These are phyloP conservation scores for Plectropomus leopardus DNA, from an alignment of 2,113 vertebrate species.

Conservation along the genomic window DNA sequence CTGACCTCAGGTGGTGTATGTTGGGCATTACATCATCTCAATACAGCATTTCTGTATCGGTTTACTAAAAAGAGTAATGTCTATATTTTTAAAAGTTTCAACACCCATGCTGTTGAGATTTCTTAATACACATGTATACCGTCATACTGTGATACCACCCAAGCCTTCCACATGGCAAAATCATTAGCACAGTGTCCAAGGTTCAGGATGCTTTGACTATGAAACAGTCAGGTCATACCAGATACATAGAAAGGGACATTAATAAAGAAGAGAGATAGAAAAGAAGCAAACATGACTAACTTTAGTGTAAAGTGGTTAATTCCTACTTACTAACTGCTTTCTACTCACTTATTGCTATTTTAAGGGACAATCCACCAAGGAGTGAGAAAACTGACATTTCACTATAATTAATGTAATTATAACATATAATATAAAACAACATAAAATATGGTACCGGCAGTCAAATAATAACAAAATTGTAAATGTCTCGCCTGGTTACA, in stretches of 20 bases:
- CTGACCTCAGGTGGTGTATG: too few species aligned
- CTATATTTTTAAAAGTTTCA: too few species aligned
- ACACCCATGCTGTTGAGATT: too few species aligned
- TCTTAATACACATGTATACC: too few species aligned
- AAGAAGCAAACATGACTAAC: background rate
- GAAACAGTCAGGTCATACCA: background rate
- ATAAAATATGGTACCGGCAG: background rate
- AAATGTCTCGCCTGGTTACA: background rate
- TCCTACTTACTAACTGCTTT: too few species aligned
- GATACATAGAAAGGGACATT: background rate
- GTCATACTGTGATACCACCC: too few species aligned
- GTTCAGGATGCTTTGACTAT: background rate
- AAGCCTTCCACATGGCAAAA: conserved; percentile 12
- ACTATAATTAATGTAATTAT: background rate
- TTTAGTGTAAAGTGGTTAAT: background rate
- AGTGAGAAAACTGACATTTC: background rate
- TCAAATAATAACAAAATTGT: background rate
- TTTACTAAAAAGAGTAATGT: too few species aligned
- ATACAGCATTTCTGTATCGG: too few species aligned
- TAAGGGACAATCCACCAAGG: too few species aligned
- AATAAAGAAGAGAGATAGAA: background rate
- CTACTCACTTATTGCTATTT: too few species aligned
- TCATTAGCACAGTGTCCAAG: background rate
- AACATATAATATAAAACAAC: background rate
- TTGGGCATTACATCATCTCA: too few species aligned